These are phyloP conservation scores for Dendroctonus valens DNA, from an alignment of 1,140 invertebrate genomes.

Conservation along the genomic window DNA sequence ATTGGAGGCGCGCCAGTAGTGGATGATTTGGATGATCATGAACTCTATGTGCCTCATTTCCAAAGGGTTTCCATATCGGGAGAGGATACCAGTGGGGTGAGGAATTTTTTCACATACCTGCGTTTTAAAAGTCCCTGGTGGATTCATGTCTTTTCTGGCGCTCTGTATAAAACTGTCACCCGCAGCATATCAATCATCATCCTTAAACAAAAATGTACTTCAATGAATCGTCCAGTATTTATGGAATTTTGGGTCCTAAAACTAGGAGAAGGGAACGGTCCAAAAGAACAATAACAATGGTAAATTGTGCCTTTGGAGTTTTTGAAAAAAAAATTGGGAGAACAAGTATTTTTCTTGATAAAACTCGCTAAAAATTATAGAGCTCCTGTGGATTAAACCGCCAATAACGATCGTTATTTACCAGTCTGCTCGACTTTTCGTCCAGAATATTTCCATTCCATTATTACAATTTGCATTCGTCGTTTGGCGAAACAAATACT, in stretches of 20 bases:
- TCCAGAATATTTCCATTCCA: too few species aligned
- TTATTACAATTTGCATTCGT: too few species aligned
- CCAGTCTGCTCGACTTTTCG: too few species aligned
- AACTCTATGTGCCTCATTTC: conserved; percentile 76
- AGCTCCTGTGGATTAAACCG: too few species aligned
- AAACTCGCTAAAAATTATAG: too few species aligned
- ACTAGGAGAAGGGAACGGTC: not conserved
- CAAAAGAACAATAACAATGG: not conserved
- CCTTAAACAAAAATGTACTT: too few species aligned
- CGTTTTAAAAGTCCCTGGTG: not conserved
- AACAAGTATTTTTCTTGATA: too few species aligned
- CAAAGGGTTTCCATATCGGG: conserved; percentile 88
- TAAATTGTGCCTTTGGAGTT: too few species aligned
- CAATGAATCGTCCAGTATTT: conserved; percentile 40
- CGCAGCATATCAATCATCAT: not conserved
- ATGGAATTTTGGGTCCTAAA: not conserved
- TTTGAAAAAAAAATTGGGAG: too few species aligned
- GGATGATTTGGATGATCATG: conserved; percentile 62
- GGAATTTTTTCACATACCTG: too few species aligned
- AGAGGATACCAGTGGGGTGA: conserved; percentile 86
- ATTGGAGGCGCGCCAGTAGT: conserved; percentile 54
- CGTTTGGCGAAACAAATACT: too few species aligned
- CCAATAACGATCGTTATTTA: too few species aligned
- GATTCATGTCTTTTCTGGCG: not conserved
- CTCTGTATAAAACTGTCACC: not conserved